Conservation (phyloP, 2,797 vertebrate genomes). For the Fistularia tabacaria region DNA sequence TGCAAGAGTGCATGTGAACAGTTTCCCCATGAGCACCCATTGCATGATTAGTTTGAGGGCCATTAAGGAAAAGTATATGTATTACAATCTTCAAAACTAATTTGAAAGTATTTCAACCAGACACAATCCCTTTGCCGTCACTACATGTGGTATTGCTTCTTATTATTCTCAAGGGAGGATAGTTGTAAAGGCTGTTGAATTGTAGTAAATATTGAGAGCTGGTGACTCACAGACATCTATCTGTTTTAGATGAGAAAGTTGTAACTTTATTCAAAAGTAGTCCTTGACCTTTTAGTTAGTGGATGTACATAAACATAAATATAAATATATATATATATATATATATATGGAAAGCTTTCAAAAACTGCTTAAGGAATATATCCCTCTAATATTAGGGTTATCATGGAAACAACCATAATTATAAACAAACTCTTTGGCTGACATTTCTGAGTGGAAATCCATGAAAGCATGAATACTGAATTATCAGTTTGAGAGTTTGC, state of each 20-base stretch:
- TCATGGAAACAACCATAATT: slow-evolving; percentile 11
- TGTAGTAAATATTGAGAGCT: background rate
- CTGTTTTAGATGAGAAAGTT: background rate
- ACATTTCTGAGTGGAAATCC: background rate
- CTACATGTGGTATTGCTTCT: too few relatives aligned
- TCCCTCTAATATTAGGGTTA: background rate
- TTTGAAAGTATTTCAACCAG: too few relatives aligned
- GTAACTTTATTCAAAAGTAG: background rate
- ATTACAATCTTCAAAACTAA: too few relatives aligned
- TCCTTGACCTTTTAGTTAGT: too few relatives aligned
- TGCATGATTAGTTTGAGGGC: slow-evolving; percentile 13
- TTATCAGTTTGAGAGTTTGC: background rate
- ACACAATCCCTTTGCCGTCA: too few relatives aligned
- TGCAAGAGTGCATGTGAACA: slow-evolving; percentile 13
- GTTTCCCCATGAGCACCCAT: slow-evolving; percentile 8
- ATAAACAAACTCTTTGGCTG: slow-evolving; percentile 20
- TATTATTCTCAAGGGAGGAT: background rate
- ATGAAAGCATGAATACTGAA: background rate
- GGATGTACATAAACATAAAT: too few relatives aligned
- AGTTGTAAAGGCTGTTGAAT: background rate
- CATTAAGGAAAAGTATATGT: slow-evolving; percentile 12
- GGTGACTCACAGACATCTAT: background rate
- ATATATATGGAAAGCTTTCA: too few relatives aligned
- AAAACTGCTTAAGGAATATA: too few relatives aligned
- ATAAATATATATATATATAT: too few relatives aligned